Base-by-base conservation (phyloP, 2,797 vertebrate genomes). In the Siniperca obscura region DNA sequence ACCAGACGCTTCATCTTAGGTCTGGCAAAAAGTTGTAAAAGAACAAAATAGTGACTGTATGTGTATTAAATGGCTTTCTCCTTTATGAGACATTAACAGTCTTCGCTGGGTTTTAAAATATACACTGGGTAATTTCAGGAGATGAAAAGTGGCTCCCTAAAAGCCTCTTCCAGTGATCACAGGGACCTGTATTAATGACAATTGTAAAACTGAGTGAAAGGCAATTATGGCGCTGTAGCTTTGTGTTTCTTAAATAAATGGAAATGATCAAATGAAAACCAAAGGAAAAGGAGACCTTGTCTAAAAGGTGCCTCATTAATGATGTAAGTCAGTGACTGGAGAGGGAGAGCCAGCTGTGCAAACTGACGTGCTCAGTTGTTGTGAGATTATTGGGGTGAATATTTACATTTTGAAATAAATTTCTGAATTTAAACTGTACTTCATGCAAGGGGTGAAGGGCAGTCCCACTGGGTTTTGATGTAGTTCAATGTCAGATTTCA, bases 111-210 rank as follows among this genome's bases (percentile, higher is more conserved):
- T 86, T 88, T 84, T 75, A 82, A 85, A 76, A 82, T 71, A 25
- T 22, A 74, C 57, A 46, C 80, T 44, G 71, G 25, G 72, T 74
- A 34, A 72, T 86, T 79, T 78, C 50, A 68, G 67, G 64, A 56
- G 38, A 70, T 79, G 80, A 81, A 84, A 86, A 90, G 78, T 87
- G 77, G 59, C 69, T 80, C n/a, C 46, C 84, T 90, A 85, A 93
- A 90, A 90, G 85, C 87, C 72, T 87, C 74, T 52, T 70, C 12
- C 64, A 48, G 65, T 44, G 81, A 90, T 85, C 65, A 59, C 46
- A 74, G 56, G 76, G 76, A 80, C 25, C 22, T 30, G 56, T 65
- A 42, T 82, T 88, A 80, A 84, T 74, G 73, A 68, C 55, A 34
- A 87, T 73, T 83, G 80, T 83, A 84, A 90, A 84, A 73, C 21